Evolutionary conservation across 2,113 vertebrate genomes (phyloP).

Genomic region (Heteronetta atricapilla): DNA sequence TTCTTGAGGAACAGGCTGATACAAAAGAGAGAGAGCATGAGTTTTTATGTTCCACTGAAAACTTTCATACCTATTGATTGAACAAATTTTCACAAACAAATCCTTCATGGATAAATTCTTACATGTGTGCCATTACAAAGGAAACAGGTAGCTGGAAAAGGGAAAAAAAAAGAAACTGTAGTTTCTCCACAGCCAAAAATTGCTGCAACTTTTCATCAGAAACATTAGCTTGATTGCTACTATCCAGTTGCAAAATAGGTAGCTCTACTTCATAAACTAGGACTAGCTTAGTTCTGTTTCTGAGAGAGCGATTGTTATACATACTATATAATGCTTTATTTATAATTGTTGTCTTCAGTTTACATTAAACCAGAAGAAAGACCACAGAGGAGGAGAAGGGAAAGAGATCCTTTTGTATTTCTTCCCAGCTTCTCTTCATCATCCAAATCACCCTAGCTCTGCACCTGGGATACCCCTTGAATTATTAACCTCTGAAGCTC

Average conservation of each 20-base stretch:
- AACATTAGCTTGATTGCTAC: background rate
- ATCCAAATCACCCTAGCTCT: background rate
- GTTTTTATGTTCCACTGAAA: accelerated
- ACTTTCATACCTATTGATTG: background rate
- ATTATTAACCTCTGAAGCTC: background rate
- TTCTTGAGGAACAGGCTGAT: background rate
- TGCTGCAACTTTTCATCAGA: background rate
- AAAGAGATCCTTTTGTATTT: background rate
- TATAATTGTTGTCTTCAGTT: background rate
- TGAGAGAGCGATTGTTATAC: background rate
- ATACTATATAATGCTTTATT: background rate
- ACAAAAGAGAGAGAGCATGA: background rate
- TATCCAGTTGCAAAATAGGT: background rate
- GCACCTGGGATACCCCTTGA: background rate
- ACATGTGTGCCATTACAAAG: background rate
- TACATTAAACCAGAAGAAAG: background rate
- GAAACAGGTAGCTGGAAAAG: background rate
- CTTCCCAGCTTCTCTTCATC: background rate
- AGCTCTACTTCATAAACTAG: background rate
- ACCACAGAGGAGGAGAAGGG: accelerated
- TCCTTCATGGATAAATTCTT: background rate
- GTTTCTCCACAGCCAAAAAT: background rate
- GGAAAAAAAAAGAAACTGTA: background rate
- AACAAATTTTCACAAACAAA: background rate
- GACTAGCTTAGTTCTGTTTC: background rate